These are phyloP conservation scores for Pyralis farinalis DNA, from an alignment of 2,888 invertebrate genomes.

Conservation along the genomic window DNA sequence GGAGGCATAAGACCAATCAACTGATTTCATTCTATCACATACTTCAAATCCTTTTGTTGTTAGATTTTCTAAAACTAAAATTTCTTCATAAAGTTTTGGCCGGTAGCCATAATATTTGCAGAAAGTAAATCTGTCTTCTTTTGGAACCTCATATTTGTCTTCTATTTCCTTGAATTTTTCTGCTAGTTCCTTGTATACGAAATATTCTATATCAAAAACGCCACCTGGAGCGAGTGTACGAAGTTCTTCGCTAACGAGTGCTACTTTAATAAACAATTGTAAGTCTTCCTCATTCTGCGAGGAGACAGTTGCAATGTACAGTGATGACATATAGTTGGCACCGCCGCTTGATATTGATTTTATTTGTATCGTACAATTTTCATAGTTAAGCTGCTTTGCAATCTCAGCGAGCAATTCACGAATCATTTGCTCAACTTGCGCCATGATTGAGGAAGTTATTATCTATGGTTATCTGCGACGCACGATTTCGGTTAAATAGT, in stretches of 20 bases:
- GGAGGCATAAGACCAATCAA: constrained; percentile 36
- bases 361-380: constrained; percentile 9
- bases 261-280: constrained; percentile 26
- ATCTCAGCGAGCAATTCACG: constrained; percentile 10
- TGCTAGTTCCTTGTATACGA: constrained; percentile 23
- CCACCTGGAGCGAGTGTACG: constrained; percentile 12
- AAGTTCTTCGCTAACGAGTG: constrained; percentile 19
- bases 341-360: constrained; percentile 17
- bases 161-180: constrained; percentile 25
- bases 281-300: constrained; percentile 11
- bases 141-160: constrained; percentile 20
- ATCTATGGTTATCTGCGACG: too few species aligned
- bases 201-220: constrained; percentile 24
- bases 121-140: constrained; percentile 23
- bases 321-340: constrained; percentile 19
- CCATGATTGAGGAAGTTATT: background rate
- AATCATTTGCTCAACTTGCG: constrained; percentile 1
- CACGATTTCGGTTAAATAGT: too few species aligned
- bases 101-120: constrained; percentile 28
- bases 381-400: constrained; percentile 9
- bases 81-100: constrained; percentile 26
- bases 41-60: constrained; percentile 27
- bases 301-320: constrained; percentile 14
- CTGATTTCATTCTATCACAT: constrained; percentile 31
- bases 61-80: constrained; percentile 40